Conservation (phyloP, 2,888 invertebrate genomes). For the Drosophila demipolita region DNA sequence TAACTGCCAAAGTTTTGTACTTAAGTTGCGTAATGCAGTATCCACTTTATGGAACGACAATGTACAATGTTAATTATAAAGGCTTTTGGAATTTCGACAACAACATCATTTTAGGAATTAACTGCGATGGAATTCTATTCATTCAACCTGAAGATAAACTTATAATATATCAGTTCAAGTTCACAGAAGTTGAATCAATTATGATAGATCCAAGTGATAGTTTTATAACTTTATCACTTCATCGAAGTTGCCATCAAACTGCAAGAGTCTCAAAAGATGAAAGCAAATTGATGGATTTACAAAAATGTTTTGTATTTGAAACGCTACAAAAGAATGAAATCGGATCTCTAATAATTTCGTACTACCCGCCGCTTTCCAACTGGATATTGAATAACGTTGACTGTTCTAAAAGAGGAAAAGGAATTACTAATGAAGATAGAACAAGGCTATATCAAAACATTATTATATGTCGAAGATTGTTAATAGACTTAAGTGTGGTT, state of each 20-base stretch:
- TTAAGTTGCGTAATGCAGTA: conserved; percentile 98
- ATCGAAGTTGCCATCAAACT: conserved; percentile 86
- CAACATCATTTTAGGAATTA: conserved; percentile 92
- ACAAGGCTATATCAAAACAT: conserved; percentile 94
- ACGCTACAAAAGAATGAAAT: conserved; percentile 96
- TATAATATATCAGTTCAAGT: conserved; percentile 95
- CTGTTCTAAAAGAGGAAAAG: conserved; percentile 87
- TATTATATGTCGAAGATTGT: conserved; percentile 91
- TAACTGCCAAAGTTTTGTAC: conserved; percentile 97
- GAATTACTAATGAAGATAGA: conserved; percentile 95
- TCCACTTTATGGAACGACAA: conserved; percentile 94
- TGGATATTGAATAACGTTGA: conserved; percentile 92
- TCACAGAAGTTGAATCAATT: conserved; percentile 95
- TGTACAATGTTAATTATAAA: conserved; percentile 95
- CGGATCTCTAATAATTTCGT: conserved; percentile 95
- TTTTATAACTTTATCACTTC: conserved; percentile 95
- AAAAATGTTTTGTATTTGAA: conserved; percentile 97
- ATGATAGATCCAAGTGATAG: conserved; percentile 96
- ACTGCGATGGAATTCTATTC: conserved; percentile 95
- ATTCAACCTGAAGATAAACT: conserved; percentile 97
- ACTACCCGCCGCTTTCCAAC: conserved; percentile 93
- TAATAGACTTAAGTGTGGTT: conserved; percentile 93
- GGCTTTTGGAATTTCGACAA: conserved; percentile 96
- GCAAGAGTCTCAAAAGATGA: conserved; percentile 59
- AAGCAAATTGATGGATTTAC: conserved; percentile 82